phyloP scores from a whole-genome alignment of 2,113 vertebrate species.

The Vidua macroura region DNA sequence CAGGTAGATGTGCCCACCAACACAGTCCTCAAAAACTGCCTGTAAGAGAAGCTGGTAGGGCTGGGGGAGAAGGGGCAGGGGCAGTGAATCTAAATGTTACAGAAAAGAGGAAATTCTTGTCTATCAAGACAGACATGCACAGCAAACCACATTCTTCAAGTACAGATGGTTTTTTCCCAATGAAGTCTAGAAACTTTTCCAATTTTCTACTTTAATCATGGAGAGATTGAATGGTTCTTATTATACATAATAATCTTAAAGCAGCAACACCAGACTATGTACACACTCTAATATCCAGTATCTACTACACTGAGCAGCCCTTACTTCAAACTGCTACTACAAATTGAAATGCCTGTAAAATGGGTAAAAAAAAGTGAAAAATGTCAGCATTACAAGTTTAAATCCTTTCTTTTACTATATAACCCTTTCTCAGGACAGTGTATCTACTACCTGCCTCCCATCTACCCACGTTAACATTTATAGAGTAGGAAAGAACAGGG shows the following conservation, averaged over 20 bases:
- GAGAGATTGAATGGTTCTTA: not conserved
- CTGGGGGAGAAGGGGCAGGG: not conserved
- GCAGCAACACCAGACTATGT: not conserved
- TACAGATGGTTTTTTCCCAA: not conserved
- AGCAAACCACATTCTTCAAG: not conserved
- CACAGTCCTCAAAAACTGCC: not conserved
- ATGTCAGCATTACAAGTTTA: not conserved
- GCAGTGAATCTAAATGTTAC: not conserved
- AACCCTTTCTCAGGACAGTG: not conserved
- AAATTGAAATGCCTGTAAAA: not conserved
- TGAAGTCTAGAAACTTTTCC: not conserved
- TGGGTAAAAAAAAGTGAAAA: not conserved
- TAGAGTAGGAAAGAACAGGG: not conserved
- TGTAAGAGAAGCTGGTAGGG: not conserved
- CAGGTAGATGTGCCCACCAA: accelerated
- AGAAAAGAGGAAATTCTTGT: not conserved
- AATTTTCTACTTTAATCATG: not conserved
- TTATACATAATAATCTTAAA: not conserved
- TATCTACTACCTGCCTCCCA: not conserved
- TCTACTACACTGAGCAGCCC: not conserved
- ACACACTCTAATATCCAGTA: not conserved
- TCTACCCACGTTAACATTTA: not conserved
- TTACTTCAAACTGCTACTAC: not conserved
- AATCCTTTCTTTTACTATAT: not conserved
- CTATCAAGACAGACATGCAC: not conserved